Conservation (phyloP, 2,113 vertebrate species). For the Pituophis catenifer region DNA sequence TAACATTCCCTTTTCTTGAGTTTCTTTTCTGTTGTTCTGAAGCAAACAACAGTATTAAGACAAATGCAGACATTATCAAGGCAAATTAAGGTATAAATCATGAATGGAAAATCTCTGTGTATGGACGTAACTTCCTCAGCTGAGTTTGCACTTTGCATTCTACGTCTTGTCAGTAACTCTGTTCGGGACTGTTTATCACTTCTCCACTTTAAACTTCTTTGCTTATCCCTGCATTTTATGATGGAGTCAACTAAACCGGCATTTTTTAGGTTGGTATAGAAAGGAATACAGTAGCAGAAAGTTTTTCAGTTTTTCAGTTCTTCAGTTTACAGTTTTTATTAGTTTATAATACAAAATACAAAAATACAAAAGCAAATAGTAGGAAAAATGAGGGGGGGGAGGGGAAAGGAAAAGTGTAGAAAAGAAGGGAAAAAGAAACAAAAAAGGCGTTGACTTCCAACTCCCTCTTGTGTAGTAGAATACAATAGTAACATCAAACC, state of each 20-base stretch:
- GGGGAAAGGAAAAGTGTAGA: too few species aligned
- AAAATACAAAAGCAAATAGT: too few species aligned
- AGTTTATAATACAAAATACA: too few species aligned
- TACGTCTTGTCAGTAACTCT: slow-evolving; percentile 20
- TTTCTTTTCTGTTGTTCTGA: too few species aligned
- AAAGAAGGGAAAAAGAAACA: too few species aligned
- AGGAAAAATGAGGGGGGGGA: too few species aligned
- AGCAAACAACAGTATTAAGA: slow-evolving; percentile 37
- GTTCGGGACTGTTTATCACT: slow-evolving; percentile 13
- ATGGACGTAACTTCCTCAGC: not conserved
- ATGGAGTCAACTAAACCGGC: not conserved
- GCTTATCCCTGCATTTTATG: not conserved
- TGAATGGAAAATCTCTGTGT: slow-evolving; percentile 1
- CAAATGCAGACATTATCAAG: slow-evolving; percentile 25
- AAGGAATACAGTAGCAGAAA: not conserved
- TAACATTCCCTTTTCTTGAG: not conserved
- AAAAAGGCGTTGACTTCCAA: too few species aligned
- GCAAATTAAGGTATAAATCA: slow-evolving; percentile 56
- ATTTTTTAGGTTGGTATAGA: too few species aligned
- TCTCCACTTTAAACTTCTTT: slow-evolving; percentile 25
- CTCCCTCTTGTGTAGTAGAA: too few species aligned
- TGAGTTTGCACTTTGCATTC: slow-evolving; percentile 27
- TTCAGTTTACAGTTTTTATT: too few species aligned
- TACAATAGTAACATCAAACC: too few species aligned
- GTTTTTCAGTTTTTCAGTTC: not conserved